phyloP scores from a whole-genome alignment of 2,797 vertebrate genomes.

The Pseudochromis fuscus region DNA sequence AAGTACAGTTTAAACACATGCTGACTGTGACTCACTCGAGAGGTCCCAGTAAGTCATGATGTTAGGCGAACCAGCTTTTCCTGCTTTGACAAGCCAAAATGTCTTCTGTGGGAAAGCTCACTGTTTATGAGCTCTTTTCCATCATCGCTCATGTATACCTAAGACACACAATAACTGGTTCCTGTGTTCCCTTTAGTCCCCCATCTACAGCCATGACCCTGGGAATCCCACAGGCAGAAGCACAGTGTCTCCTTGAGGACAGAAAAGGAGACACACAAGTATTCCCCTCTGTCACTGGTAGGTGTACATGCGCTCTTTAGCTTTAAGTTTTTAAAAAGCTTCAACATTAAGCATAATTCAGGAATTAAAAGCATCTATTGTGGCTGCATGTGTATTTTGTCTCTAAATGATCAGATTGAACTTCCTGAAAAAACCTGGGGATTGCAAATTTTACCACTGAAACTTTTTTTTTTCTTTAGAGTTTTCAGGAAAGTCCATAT shows the following conservation, averaged over 20 bases:
- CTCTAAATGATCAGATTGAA: background rate
- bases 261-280: conserved; percentile 89
- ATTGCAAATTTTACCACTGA: background rate
- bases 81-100: background rate
- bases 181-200: conserved; percentile 82
- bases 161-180: conserved; percentile 14
- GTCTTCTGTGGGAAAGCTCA: background rate
- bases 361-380: background rate
- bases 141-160: too few relatives aligned
- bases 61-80: too few relatives aligned
- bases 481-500: conserved; percentile 85
- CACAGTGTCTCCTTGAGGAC: conserved; percentile 89
- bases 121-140: conserved; percentile 3
- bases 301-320: background rate
- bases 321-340: background rate
- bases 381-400: background rate
- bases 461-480: conserved; percentile 69
- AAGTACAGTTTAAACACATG: background rate
- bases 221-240: conserved; percentile 85
- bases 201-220: conserved; percentile 94
- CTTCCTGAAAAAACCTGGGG: background rate
- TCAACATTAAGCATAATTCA: too few relatives aligned
- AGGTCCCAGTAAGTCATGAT: background rate
- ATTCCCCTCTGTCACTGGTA: conserved; percentile 69
- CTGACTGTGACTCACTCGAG: background rate